These are phyloP conservation scores for Montipora capricornis DNA, from an alignment of 64 coral and sea anemone genomes.

Conservation along the genomic window DNA sequence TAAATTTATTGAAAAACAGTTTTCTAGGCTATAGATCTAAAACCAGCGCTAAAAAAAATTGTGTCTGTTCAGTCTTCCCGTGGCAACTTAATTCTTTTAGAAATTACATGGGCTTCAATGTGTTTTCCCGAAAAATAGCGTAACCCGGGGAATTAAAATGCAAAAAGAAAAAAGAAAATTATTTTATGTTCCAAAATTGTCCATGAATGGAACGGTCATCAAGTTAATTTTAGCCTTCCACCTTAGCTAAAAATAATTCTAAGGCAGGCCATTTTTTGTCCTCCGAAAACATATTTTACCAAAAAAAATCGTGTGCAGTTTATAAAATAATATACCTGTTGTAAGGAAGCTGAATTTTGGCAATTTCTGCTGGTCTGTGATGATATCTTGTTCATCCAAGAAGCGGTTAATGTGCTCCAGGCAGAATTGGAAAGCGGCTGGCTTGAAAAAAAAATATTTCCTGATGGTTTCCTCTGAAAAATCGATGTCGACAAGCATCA, in stretches of 20 bases:
- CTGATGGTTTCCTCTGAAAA: not conserved
- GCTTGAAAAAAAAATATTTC: not conserved
- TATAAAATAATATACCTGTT: not conserved
- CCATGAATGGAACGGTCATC: not conserved
- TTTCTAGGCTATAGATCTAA: not conserved
- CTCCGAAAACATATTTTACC: not conserved
- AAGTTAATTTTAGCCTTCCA: not conserved
- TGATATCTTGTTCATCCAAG: not conserved
- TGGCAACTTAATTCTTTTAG: no score
- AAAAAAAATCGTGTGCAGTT: slow-evolving; percentile 2
- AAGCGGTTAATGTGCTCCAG: not conserved
- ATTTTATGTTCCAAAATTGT: not conserved
- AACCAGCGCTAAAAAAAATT: not conserved
- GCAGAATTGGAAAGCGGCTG: not conserved
- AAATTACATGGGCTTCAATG: not conserved
- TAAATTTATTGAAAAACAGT: not conserved
- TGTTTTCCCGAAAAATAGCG: not conserved
- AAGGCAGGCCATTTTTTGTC: not conserved
- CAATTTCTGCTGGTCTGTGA: not conserved
- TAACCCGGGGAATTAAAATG: not conserved
- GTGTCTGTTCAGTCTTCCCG: no score
- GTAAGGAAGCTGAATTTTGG: not conserved
- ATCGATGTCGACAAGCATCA: not conserved
- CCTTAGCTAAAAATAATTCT: not conserved
- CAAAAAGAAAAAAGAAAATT: slow-evolving; percentile 5